Evolutionary conservation across 2,113 vertebrate genomes (phyloP), one percentile per base, ranked within the genome.

Genomic region (Misgurnus anguillicaudatus): DNA sequence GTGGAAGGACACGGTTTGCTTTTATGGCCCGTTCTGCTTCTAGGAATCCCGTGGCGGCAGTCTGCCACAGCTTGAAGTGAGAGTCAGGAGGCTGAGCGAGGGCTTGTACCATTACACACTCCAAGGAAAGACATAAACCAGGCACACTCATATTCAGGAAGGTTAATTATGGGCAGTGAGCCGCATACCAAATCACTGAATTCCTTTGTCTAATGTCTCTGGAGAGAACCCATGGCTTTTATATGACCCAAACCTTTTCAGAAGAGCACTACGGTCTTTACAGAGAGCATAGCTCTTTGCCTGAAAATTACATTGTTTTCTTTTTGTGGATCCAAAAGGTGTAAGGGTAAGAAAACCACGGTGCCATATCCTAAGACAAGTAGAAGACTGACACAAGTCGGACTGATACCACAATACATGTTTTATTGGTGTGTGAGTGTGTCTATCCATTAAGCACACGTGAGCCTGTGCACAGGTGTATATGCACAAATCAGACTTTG

Each of bases 1-100:
- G 39, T 60, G 71, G 78, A 65, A 80, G 73, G 67, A 80, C 77
- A 48, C 45, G 55, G 19, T 69, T 53, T 41, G 39, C 76, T 68
- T 67, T 77, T 36, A 69, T 10, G 51, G 76, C 17, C 61, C 38
- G 31, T 19, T 31, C 69, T 19, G 31, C 47, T 57, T 77, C 57
- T 57, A 81, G 36, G 45, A 70, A 70, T 70, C 79, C 79, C 62
- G 1, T 24, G 42, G 75, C 16, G 16, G 17, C 17, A 42, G n/a
- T 42, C 51, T 9, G 57, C 65, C 31, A 36, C 71, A 69, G 24
- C 14, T 62, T 65, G 5, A 38, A 81, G 71, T 36, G 8, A n/a
- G 65, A 76, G 72, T 62, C 72, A 69, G 41, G 72, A 69, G 57
- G 63, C 39, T 57, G 66, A 41, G 55, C 64, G 57, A 3, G 21